Evolutionary conservation across 2,888 invertebrate genomes (phyloP), one percentile per base, ranked within the genome.

Genomic region (Augiades crinisus): DNA sequence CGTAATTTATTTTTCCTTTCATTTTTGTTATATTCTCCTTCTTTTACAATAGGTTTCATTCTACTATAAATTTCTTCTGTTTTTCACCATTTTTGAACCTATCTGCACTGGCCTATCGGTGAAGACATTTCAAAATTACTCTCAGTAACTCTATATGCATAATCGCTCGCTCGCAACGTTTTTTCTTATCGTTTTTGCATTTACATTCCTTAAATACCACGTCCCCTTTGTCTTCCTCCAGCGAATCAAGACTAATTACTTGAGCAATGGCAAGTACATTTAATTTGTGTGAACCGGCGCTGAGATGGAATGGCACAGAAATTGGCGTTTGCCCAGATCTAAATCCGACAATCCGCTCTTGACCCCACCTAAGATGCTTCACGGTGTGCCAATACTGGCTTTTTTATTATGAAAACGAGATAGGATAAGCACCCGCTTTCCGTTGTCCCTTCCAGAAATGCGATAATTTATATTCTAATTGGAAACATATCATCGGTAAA

Each of bases 281-380:
- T 40, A 37, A 40, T 45, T 51, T 44, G 44, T 40, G 46, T 46
- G 36, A 37, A 38, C 31, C 13, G 40, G 22, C 27, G 24, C 13
- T 31, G 27, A 53, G 22, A 36, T 50, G 47, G 38, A 47, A 40
- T 31, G 22, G 13, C 14, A 10, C 7, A 16, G 13, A 36, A 50
- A 61, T 82, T 86, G 86, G 85, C 86, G 65, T 58, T 58, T 55
- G 60, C 79, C 85, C 86, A 86, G 81, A 69, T 83, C 82, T 85
- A 86, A 75, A 81, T 82, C 68, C 59, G 78, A 73, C 72, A 68
- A 67, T 67, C 67, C 68, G 78, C 75, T 79, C 84, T 81, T 81
- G 85, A 84, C 82, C 83, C 79, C 75, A 72, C 76, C 75, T 70
- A 79, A 79, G 77, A 74, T 63, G 62, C 70, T 68, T 66, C 64